Evolutionary conservation across 37 sponge, comb jelly and placozoan species (phyloP).

Genomic region (Crambe crambe): DNA sequence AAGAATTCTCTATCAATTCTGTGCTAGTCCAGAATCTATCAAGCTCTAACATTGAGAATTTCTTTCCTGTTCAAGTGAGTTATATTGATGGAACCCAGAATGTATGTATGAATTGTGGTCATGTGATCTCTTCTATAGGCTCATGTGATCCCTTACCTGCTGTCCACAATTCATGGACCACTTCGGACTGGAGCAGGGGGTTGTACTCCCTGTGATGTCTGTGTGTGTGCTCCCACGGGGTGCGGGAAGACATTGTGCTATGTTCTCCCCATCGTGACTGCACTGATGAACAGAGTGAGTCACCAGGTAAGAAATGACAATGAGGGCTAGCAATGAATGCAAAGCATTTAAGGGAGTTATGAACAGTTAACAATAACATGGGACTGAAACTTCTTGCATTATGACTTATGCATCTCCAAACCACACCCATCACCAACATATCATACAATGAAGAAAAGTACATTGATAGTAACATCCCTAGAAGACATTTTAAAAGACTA

Average conservation of each 20-base stretch:
- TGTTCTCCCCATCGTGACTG: conserved; percentile 79
- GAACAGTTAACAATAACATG: too few species aligned
- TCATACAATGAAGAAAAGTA: too few species aligned
- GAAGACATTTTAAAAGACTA: too few species aligned
- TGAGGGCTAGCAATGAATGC: too few species aligned
- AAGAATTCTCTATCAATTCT: conserved; percentile 21
- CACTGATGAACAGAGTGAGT: conserved; percentile 35
- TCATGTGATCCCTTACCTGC: conserved; percentile 44
- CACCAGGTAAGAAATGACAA: conserved; percentile 46
- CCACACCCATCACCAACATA: too few species aligned
- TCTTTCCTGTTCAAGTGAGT: conserved; percentile 76
- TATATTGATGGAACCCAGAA: neutral
- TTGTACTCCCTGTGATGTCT: conserved; percentile 61
- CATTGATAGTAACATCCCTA: too few species aligned
- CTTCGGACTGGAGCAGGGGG: conserved; percentile 18
- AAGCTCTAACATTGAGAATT: conserved; percentile 18
- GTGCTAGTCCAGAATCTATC: conserved; percentile 43
- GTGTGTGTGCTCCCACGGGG: conserved; percentile 94
- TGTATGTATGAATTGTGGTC: neutral
- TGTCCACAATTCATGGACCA: neutral
- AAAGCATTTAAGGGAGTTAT: too few species aligned
- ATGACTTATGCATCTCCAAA: too few species aligned
- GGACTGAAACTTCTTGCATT: too few species aligned
- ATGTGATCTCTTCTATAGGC: neutral
- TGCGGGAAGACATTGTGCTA: conserved; percentile 96